Evolutionary conservation across 2,888 invertebrate species (phyloP).

Genomic region (Nomada ruficornis): DNA sequence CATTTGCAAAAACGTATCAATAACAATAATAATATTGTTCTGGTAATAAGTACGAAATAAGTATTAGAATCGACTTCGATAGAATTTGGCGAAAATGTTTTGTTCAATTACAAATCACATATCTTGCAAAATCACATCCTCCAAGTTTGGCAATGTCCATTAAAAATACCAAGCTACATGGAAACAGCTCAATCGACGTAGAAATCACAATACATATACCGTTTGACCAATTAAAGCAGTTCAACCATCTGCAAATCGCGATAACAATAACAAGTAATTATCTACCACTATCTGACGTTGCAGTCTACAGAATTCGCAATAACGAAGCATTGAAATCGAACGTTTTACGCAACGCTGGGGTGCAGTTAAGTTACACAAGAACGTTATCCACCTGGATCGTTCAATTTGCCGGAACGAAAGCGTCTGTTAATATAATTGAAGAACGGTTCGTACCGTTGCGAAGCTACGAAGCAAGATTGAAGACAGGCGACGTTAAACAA

Average conservation of each 20-base stretch:
- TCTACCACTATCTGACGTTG: not conserved
- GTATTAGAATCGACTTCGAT: too few species aligned
- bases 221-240: not conserved
- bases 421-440: conserved; percentile 42
- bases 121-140: too few species aligned
- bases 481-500: conserved; percentile 20
- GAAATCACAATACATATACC: not conserved
- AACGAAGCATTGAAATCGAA: conserved; percentile 18
- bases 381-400: conserved; percentile 12
- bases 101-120: not conserved
- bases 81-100: not conserved
- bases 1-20: too few species aligned
- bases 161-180: too few species aligned
- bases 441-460: conserved; percentile 24
- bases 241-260: not conserved
- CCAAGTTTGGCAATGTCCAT: too few species aligned
- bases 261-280: conserved; percentile 11
- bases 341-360: not conserved
- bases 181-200: not conserved
- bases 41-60: too few species aligned
- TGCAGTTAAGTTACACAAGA: conserved; percentile 26
- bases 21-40: too few species aligned
- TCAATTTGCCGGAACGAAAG: conserved; percentile 29
- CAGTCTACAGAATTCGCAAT: not conserved
- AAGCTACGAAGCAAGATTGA: not conserved